These are phyloP conservation scores for Choristoneura rosaceana DNA, from an alignment of 2,888 invertebrate genomes.

Conservation along the genomic window DNA sequence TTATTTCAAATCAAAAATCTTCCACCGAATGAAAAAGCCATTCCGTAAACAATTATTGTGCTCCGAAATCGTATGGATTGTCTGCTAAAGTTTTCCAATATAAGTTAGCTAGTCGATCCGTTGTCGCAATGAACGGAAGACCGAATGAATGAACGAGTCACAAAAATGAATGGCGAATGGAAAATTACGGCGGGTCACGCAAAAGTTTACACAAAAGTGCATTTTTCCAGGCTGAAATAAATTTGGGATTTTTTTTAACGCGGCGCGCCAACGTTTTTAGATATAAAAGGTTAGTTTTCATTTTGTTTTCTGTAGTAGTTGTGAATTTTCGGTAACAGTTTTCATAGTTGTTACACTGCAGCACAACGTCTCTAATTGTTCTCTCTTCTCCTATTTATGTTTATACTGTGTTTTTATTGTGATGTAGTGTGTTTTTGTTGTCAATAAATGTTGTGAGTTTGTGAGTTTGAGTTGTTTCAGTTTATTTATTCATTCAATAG, in stretches of 20 bases:
- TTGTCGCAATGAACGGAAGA: constrained; percentile 32
- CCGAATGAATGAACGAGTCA: constrained; percentile 34
- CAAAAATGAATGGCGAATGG: constrained; percentile 33
- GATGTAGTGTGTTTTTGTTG: too few species aligned
- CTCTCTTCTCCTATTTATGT: too few species aligned
- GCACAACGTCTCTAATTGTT: too few species aligned
- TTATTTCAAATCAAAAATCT: background rate
- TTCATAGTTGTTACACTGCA: too few species aligned
- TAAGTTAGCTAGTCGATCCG: constrained; percentile 43
- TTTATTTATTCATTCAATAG: too few species aligned
- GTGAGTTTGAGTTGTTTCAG: too few species aligned
- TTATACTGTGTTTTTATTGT: too few species aligned
- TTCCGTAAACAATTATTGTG: constrained; percentile 41
- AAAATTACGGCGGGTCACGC: constrained; percentile 21
- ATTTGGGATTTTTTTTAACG: constrained; percentile 2
- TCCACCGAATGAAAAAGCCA: constrained; percentile 21
- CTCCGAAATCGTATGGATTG: constrained; percentile 40
- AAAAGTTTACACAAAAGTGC: constrained; percentile 16
- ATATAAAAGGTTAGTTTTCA: constrained; percentile 7
- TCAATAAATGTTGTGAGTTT: too few species aligned
- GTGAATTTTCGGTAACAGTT: background rate
- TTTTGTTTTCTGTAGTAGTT: background rate
- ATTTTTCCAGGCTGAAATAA: constrained; percentile 13
- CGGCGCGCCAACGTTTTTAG: background rate
- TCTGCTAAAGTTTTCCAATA: constrained; percentile 44